phyloP scores from a whole-genome alignment of 1,140 invertebrate species.

The Bombus impatiens region DNA sequence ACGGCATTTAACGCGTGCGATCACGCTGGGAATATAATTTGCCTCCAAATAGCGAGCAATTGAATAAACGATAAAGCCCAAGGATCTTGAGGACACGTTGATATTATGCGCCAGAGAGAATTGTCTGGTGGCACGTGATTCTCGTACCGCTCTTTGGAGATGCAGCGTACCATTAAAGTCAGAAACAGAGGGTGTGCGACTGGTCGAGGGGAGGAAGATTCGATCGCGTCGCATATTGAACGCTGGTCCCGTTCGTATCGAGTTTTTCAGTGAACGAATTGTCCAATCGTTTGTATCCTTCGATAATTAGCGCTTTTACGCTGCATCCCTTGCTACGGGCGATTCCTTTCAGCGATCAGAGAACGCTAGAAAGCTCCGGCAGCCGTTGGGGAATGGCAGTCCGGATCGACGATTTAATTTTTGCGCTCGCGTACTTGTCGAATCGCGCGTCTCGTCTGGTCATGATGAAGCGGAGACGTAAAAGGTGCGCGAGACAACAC shows the following conservation, averaged over 20 bases:
- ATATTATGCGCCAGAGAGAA: constrained; percentile 9
- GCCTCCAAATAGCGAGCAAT: background rate
- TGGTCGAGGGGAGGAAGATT: background rate
- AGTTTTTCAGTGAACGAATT: constrained; percentile 35
- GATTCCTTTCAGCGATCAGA: background rate
- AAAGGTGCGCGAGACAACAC: background rate
- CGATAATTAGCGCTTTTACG: constrained; percentile 47
- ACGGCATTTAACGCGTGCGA: background rate
- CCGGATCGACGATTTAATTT: constrained; percentile 58
- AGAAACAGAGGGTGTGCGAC: background rate
- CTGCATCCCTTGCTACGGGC: background rate
- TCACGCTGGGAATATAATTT: constrained; percentile 3
- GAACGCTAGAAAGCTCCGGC: background rate
- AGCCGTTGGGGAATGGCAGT: background rate
- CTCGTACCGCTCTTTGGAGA: constrained; percentile 1
- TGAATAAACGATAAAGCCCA: constrained; percentile 23
- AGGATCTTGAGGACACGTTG: constrained; percentile 14
- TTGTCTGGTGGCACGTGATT: constrained; percentile 18
- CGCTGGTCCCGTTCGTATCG: background rate
- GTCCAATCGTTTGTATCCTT: constrained; percentile 35
- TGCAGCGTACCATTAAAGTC: constrained; percentile 17
- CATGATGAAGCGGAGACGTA: background rate
- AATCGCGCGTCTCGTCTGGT: background rate
- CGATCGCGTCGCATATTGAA: constrained; percentile 11
- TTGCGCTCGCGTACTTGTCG: constrained; percentile 19